Evolutionary conservation across 1,140 invertebrate genomes (phyloP).

Genomic region (Drosophila lacteicornis): DNA sequence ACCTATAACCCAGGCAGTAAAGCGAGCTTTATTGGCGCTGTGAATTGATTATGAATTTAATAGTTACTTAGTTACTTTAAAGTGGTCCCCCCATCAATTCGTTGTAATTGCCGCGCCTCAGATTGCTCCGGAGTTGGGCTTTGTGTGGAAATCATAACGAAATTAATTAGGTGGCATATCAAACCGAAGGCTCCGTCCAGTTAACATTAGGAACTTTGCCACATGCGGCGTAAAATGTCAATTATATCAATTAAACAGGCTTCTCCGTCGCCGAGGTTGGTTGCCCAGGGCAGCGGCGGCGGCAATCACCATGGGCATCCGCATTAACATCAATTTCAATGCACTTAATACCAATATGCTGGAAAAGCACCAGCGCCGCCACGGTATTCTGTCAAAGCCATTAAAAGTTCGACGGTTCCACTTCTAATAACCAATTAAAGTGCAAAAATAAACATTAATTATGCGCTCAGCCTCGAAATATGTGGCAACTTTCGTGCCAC

Average conservation of each 20-base stretch:
- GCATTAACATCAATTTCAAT: constrained; percentile 37
- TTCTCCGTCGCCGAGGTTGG: constrained; percentile 12
- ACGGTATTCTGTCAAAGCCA: constrained; percentile 38
- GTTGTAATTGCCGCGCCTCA: constrained; percentile 17
- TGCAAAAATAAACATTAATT: constrained; percentile 81
- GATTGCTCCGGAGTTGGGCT: constrained; percentile 21
- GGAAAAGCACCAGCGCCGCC: not conserved
- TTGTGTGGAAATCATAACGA: constrained; percentile 31
- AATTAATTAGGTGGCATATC: constrained; percentile 39
- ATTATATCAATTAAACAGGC: constrained; percentile 48
- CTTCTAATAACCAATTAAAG: constrained; percentile 78
- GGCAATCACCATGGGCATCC: constrained; percentile 12
- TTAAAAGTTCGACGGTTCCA: constrained; percentile 64
- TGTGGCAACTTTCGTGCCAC: constrained; percentile 42
- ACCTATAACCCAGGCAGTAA: constrained; percentile 3
- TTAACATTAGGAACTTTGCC: constrained; percentile 53
- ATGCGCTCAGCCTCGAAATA: constrained; percentile 39
- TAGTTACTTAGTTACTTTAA: constrained; percentile 8
- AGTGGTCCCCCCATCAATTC: constrained; percentile 13
- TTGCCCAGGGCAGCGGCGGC: constrained; percentile 24
- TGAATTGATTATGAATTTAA: constrained; percentile 40
- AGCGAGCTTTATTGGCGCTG: constrained; percentile 37
- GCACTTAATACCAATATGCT: constrained; percentile 46
- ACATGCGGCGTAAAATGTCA: constrained; percentile 55
- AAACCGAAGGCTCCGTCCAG: constrained; percentile 31